phyloP scores from a whole-genome alignment of 2,113 vertebrate species.

The Mungos mungo region DNA sequence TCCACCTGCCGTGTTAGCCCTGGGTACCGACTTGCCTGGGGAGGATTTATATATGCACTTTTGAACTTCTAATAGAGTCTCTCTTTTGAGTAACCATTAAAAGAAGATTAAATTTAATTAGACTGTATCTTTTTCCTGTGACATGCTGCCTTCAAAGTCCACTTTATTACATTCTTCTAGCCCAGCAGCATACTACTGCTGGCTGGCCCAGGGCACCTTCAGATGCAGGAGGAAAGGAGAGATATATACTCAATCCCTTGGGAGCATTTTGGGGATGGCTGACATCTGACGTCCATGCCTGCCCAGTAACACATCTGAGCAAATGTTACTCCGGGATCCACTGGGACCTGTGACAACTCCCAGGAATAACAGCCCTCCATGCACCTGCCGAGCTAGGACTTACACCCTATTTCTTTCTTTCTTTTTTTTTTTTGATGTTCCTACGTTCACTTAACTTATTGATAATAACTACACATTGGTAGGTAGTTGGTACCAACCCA shows the following conservation, averaged over 20 bases:
- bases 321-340: background rate
- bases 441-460: background rate
- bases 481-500: background rate
- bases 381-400: too few species aligned
- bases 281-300: background rate
- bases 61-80: conserved; percentile 53
- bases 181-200: background rate
- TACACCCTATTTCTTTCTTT: background rate
- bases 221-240: background rate
- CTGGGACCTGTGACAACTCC: accelerated
- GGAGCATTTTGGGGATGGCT: background rate
- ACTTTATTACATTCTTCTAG: background rate
- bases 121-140: background rate
- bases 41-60: background rate
- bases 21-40: background rate
- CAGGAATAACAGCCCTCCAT: background rate
- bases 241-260: too few species aligned
- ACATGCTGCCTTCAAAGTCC: conserved; percentile 27
- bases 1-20: background rate
- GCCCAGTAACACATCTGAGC: background rate
- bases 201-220: background rate
- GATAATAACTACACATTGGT: background rate
- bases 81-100: conserved; percentile 50
- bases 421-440: background rate
- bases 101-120: conserved; percentile 72